Base-by-base conservation (phyloP, 2,113 vertebrate genomes). In the Trochalopteron elliotii region DNA sequence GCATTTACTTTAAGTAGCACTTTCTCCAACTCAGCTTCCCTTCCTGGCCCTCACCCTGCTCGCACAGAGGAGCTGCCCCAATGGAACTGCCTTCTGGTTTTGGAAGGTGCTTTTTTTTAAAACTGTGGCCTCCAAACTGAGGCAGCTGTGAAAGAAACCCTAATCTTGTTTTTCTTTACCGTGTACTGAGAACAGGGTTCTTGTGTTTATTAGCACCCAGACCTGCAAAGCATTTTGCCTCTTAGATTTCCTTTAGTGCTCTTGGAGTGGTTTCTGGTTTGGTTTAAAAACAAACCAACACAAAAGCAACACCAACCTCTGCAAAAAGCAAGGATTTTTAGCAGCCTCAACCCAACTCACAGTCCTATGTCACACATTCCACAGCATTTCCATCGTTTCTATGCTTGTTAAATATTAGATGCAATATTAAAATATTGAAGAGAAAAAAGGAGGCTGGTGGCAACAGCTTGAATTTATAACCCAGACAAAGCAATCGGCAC, bases 1-100 rank as follows among this genome's bases (percentile, higher is more conserved):
- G 97, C 98, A 96, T 98, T 97, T 97, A 95, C 97, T 97, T 97
- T 94, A 97, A 97, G 97, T 91, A 97, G 96, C 97, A 94, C 94
- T 97, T 97, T 97, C 96, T 98, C 94, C 94, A 97, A 83, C 94
- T 74, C 81, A 56, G 93, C 96, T 95, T 95, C 95, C 21, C 42
- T 61, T 94, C 94, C 96, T 79, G 83, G 75, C 96, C 96, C 96
- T 93, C 52, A 17, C 45, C 91, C 95, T 15, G 57, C 82, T 91
- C 31, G 9, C 31, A 15, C 5, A 7, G 61, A 86, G 87, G 79
- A 91, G 78, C 74, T 87, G 78, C 96, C 91, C 93, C 33, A 65
- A 64, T 72, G 85, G 94, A 94, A 92, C 37, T 49, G 76, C 83
- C 31, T 77, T 85, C 88, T 65, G 60, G 22, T 4, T 40, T 85